A percentile compares a stretch with the other conserved stretches of the same genome.
These are phyloP conservation scores for Sebastes minor DNA, from an alignment of 2,797 vertebrate species.

Conservation along the genomic window DNA sequence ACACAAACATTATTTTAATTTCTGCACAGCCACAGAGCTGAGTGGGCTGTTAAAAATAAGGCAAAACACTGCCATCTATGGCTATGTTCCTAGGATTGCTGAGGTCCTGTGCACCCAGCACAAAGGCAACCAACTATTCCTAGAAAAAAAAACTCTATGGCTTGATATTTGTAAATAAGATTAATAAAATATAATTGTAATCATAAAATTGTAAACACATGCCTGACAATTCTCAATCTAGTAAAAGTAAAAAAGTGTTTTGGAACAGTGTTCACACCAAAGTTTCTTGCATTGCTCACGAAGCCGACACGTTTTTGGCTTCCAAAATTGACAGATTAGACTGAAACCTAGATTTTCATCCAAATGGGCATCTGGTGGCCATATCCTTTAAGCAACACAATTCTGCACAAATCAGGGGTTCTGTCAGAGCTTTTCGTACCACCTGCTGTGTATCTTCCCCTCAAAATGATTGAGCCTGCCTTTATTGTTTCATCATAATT, in stretches of 20 bases:
- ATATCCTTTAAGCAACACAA: slow-evolving; percentile 91
- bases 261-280: slow-evolving; percentile 65
- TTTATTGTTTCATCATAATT: slow-evolving; percentile 82
- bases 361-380: slow-evolving; percentile 90
- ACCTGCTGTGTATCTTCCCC: slow-evolving; percentile 84
- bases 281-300: slow-evolving; percentile 71
- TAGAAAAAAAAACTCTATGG: slow-evolving; percentile 33
- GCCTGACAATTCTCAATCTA: slow-evolving; percentile 57
- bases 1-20: slow-evolving; percentile 39
- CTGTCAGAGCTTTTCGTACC: slow-evolving; percentile 87
- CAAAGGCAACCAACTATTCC: slow-evolving; percentile 71
- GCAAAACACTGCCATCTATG: slow-evolving; percentile 89
- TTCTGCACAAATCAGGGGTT: slow-evolving; percentile 88
- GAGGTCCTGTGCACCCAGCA: slow-evolving; percentile 72
- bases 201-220: slow-evolving; percentile 66
- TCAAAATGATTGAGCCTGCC: slow-evolving; percentile 81
- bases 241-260: slow-evolving; percentile 66
- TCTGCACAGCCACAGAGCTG: slow-evolving; percentile 56
- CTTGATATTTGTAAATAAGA: slow-evolving; percentile 71
- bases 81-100: slow-evolving; percentile 80
- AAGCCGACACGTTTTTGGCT: slow-evolving; percentile 79
- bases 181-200: slow-evolving; percentile 77
- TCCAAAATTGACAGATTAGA: slow-evolving; percentile 81
- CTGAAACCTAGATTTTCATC: slow-evolving; percentile 86
- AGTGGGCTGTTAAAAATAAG: slow-evolving; percentile 77